phyloP scores from a whole-genome alignment of 2,888 invertebrate species.

The Argyresthia goedartella region DNA sequence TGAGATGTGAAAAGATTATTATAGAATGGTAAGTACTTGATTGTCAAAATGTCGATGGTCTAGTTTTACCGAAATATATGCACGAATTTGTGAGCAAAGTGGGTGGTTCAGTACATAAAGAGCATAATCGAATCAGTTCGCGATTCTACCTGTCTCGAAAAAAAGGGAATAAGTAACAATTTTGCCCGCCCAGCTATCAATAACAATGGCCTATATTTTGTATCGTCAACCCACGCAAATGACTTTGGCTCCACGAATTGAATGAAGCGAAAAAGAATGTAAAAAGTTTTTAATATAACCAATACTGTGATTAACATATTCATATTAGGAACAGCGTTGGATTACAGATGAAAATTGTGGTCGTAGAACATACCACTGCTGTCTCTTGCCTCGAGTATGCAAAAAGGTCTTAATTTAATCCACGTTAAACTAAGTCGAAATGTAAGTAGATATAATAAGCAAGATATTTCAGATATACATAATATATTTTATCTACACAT shows the following conservation, averaged over 20 bases:
- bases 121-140: background rate
- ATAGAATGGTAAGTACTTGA: background rate
- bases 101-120: too few species aligned
- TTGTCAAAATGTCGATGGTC: background rate
- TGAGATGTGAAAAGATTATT: background rate
- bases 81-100: too few species aligned
- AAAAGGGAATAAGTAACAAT: slow-evolving; percentile 3
- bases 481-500: too few species aligned
- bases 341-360: too few species aligned
- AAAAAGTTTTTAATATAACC: slow-evolving; percentile 21
- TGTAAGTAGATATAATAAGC: too few species aligned
- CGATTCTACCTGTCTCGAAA: background rate
- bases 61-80: background rate
- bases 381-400: too few species aligned
- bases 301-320: slow-evolving; percentile 6
- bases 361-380: too few species aligned
- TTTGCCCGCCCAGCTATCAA: slow-evolving; percentile 33
- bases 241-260: slow-evolving; percentile 22
- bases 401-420: too few species aligned
- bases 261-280: slow-evolving; percentile 22
- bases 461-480: too few species aligned
- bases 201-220: slow-evolving; percentile 49
- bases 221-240: slow-evolving; percentile 41
- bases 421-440: too few species aligned
- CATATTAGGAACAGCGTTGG: too few species aligned